Conservation (phyloP, 2,888 invertebrate species). For the Stegophylla sp. region DNA sequence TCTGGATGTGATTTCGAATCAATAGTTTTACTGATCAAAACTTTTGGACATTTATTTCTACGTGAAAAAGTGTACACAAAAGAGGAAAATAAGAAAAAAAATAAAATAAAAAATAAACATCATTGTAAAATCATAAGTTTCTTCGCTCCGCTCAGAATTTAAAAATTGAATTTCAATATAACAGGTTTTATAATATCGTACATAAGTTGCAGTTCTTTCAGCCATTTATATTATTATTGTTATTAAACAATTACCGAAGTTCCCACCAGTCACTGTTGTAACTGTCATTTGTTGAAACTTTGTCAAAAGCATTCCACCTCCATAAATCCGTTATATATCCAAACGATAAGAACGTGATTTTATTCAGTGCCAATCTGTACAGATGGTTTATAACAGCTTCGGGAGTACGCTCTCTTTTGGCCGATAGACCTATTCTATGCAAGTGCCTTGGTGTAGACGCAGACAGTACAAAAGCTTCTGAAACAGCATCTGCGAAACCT, state of each 20-base stretch:
- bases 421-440: conserved; percentile 70
- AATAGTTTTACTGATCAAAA: too few species aligned
- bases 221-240: background rate
- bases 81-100: too few species aligned
- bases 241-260: conserved; percentile 66
- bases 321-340: conserved; percentile 75
- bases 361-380: conserved; percentile 73
- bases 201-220: background rate
- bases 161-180: too few species aligned
- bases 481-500: conserved; percentile 80
- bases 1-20: too few species aligned
- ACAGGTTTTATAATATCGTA: background rate
- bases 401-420: conserved; percentile 70
- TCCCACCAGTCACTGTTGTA: conserved; percentile 76
- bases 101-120: too few species aligned
- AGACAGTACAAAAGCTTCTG: conserved; percentile 75
- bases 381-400: conserved; percentile 74
- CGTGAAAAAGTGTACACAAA: too few species aligned
- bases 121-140: too few species aligned
- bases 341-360: conserved; percentile 76
- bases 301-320: conserved; percentile 75
- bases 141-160: too few species aligned
- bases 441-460: conserved; percentile 77
- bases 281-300: conserved; percentile 69
- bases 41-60: too few species aligned